Evolutionary conservation across 2,888 invertebrate genomes (phyloP).

Genomic region (Sycophila texana): DNA sequence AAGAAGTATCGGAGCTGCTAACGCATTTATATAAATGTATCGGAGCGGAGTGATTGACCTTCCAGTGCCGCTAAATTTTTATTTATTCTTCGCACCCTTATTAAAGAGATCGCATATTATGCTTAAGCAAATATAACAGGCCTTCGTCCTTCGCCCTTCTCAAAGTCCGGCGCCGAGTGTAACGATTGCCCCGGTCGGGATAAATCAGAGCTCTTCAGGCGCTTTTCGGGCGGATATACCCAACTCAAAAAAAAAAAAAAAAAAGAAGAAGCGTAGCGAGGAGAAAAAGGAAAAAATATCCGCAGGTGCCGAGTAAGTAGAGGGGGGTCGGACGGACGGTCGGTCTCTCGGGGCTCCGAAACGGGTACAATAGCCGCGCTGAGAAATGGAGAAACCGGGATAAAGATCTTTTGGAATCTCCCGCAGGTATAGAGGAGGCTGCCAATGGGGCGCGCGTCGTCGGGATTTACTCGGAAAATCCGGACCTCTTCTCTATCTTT

Average conservation of each 20-base stretch:
- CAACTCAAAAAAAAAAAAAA: constrained; percentile 3
- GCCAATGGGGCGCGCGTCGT: not conserved
- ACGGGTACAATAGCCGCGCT: not conserved
- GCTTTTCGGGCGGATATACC: no score
- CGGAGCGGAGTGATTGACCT: no score
- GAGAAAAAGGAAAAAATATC: constrained; percentile 1
- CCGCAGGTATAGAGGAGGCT: constrained; percentile 31
- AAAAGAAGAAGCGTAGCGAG: not conserved
- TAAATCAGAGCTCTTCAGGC: not conserved
- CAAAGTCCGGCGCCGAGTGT: not conserved
- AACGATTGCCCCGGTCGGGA: not conserved
- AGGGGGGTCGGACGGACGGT: not conserved
- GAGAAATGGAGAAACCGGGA: constrained; percentile 29
- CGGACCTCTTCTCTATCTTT: no score
- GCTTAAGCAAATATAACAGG: not conserved
- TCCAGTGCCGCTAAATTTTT: no score
- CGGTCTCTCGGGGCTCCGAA: not conserved
- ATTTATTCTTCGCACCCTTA: no score
- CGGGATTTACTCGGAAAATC: not conserved
- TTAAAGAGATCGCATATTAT: no score
- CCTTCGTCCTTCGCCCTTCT: not conserved
- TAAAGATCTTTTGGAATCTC: constrained; percentile 35
- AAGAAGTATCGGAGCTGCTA: no score
- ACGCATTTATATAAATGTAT: no score
- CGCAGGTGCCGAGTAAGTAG: constrained; percentile 22